Percentiles rank a stretch among this genome's conserved stretches.
Evolutionary conservation across 2,113 vertebrate species (phyloP).

Genomic region (Melanotaenia duboulayi): DNA sequence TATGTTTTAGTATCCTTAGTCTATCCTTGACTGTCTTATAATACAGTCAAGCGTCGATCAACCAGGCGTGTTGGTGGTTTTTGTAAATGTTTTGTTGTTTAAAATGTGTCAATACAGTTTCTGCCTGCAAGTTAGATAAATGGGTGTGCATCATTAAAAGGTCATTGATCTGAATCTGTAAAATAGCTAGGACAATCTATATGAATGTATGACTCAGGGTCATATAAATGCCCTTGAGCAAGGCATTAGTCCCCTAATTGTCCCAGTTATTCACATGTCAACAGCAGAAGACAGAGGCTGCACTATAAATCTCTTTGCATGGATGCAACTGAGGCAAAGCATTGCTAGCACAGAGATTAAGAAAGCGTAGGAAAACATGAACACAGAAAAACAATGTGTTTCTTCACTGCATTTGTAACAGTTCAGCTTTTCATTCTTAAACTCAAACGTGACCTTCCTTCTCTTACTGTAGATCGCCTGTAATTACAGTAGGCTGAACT

Average conservation of each 20-base stretch:
- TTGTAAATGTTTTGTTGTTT: background rate
- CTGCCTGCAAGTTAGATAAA: background rate
- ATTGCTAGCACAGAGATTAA: slow-evolving; percentile 30
- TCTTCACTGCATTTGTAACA: slow-evolving; percentile 6
- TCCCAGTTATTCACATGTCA: slow-evolving; percentile 7
- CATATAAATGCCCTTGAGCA: slow-evolving; percentile 27
- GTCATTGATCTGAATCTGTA: slow-evolving; percentile 12
- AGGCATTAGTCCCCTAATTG: slow-evolving; percentile 17
- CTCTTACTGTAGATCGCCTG: slow-evolving; percentile 22
- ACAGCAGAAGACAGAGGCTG: slow-evolving; percentile 29
- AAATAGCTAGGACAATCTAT: slow-evolving; percentile 2
- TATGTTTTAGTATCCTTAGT: slow-evolving; percentile 1
- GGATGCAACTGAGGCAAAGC: slow-evolving; percentile 17
- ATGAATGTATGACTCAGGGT: slow-evolving; percentile 37
- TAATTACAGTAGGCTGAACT: slow-evolving; percentile 21
- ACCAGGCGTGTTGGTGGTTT: background rate
- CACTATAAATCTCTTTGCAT: slow-evolving; percentile 11
- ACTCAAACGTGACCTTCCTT: slow-evolving; percentile 8
- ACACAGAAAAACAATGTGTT: background rate
- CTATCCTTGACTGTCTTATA: background rate
- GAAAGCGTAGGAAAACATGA: slow-evolving; percentile 31
- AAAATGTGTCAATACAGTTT: background rate
- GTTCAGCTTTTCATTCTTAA: slow-evolving; percentile 23
- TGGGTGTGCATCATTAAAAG: slow-evolving; percentile 4
- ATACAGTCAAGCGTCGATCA: background rate